Base-by-base conservation (phyloP, 1,140 invertebrate genomes). In the Magallana angulata region DNA sequence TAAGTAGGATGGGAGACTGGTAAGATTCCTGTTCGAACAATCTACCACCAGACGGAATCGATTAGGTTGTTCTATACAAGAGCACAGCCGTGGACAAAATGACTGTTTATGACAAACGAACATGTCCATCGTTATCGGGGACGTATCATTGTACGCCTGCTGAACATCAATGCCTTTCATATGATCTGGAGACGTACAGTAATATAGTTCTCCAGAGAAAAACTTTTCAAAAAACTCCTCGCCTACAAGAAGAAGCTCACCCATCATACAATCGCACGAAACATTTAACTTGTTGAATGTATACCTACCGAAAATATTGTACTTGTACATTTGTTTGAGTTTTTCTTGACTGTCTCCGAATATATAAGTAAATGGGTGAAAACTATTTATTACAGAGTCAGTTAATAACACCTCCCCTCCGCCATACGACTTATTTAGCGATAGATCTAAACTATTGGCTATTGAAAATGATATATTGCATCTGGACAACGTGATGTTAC, bases 61-160 rank as follows among this genome's bases (percentile, higher is more conserved):
- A 16, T 59, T 84, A 48, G 82, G 82, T 84, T 84, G 82, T 30
- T 84, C 82, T 36, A 84, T 84, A 16, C 82, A 84, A 7, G 18
- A 30, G 16, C 82, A 84, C 9, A 16, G 14, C 9, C 14, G 9
- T 12, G 82, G 82, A 84, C 82, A 84, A 62, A 71, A 36, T 7
- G 24, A 30, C 36, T 24, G 24, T 71, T 71, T 71, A 12, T 36
- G 24, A 30, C 68, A 71, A 7, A 71, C 68, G 9, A 71, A 71
- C 24, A 36, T 36, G 24, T 71, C 68, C 12, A 71, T 9, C 12
- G 36, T 30, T 36, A 71, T 9, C 12, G 36, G 36, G 8, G 68
- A 30, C 24, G 68, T 9, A 9, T 71, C 68, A 71, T 71, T 30
- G 9, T 11, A 71, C 36, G 30, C 68, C 24, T 71, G 24, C 7